These are phyloP conservation scores for Pandemis corylana DNA, from an alignment of 2,888 invertebrate genomes.

Conservation along the genomic window DNA sequence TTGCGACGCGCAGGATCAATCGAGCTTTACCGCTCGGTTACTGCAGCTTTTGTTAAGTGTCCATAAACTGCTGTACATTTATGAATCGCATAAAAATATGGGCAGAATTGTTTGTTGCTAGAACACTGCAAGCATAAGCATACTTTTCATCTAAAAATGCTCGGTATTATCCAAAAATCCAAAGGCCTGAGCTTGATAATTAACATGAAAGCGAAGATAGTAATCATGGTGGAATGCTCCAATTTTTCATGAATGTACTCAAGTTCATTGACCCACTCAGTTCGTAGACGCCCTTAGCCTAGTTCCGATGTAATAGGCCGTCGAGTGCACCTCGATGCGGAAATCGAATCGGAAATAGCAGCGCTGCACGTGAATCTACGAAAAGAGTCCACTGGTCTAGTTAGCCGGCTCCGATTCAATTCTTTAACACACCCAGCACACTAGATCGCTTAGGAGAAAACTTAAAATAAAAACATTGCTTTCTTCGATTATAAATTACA, in stretches of 20 bases:
- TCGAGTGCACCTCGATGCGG: conserved; percentile 12
- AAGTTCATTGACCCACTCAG: conserved; percentile 19
- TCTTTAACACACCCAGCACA: neutral
- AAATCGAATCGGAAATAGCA: conserved; percentile 30
- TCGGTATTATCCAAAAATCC: too few relatives aligned
- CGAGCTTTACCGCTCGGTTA: conserved; percentile 15
- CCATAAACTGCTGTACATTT: conserved; percentile 26
- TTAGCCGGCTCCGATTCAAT: neutral
- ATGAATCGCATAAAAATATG: conserved; percentile 1
- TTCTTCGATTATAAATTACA: too few relatives aligned
- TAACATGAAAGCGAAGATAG: neutral
- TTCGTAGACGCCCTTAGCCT: conserved; percentile 33
- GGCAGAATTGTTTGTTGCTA: neutral
- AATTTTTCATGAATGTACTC: neutral
- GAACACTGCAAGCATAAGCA: neutral
- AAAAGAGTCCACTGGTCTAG: conserved; percentile 5
- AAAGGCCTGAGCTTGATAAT: neutral
- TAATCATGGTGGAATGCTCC: neutral
- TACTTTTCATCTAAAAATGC: too few relatives aligned
- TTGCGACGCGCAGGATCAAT: conserved; percentile 10
- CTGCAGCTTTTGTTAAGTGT: conserved; percentile 16
- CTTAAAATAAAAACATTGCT: neutral
- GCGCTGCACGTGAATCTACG: conserved; percentile 8
- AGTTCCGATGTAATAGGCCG: conserved; percentile 17
- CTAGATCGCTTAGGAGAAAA: neutral